Conservation (phyloP, 2,113 vertebrate genomes). For the Opisthocomus hoazin region DNA sequence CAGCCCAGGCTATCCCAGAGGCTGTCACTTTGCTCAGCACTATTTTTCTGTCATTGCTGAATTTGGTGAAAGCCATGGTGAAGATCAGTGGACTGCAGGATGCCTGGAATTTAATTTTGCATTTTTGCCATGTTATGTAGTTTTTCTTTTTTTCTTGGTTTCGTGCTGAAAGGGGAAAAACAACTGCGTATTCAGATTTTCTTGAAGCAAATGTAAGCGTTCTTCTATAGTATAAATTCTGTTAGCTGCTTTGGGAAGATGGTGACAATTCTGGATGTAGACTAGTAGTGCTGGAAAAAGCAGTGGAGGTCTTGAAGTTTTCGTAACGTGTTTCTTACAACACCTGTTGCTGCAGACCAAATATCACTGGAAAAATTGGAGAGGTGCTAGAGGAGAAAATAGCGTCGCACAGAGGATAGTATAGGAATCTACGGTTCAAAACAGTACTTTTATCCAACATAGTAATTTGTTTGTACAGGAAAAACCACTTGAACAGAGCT, state of each 20-base stretch:
- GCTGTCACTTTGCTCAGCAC: background rate
- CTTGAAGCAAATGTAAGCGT: background rate
- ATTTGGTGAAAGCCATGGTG: background rate
- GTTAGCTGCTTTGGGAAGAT: background rate
- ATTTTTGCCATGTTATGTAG: background rate
- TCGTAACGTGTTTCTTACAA: background rate
- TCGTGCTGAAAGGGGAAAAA: background rate
- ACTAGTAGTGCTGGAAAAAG: background rate
- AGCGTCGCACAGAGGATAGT: background rate
- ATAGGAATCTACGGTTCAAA: background rate
- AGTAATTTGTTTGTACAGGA: background rate
- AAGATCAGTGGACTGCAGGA: background rate
- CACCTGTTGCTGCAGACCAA: background rate
- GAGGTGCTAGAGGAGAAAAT: background rate
- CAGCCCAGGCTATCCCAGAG: background rate
- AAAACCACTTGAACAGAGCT: background rate
- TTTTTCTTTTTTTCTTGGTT: background rate
- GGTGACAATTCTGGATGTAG: background rate
- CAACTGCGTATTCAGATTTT: background rate
- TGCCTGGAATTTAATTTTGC: background rate
- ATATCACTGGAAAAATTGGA: background rate
- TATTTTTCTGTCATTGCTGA: background rate
- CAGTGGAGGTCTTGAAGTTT: background rate
- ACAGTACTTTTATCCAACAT: background rate
- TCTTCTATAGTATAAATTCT: background rate